Conservation (phyloP, 2,797 vertebrate species). For the Eremophila alpestris region DNA sequence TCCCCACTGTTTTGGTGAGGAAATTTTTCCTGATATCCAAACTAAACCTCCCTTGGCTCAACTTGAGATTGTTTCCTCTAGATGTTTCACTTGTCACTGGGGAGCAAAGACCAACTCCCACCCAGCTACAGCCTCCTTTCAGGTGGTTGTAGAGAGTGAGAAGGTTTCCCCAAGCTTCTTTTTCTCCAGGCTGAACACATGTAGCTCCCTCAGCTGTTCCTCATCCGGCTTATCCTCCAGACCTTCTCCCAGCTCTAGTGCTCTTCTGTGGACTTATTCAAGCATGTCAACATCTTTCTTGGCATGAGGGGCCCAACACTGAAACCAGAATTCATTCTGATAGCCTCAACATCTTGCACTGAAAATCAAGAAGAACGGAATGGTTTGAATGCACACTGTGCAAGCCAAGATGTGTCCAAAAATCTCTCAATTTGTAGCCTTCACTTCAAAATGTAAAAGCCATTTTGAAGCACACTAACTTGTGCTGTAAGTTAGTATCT, state of each 20-base stretch:
- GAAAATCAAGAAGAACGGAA: not conserved
- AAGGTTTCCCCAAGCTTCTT: not conserved
- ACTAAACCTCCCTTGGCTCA: not conserved
- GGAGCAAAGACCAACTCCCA: not conserved
- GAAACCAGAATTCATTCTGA: not conserved
- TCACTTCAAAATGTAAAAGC: not conserved
- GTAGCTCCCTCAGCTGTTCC: fast-evolving
- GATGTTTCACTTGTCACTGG: fast-evolving
- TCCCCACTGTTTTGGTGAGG: not conserved
- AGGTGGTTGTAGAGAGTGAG: not conserved
- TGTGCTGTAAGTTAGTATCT: not conserved
- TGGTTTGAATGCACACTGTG: not conserved
- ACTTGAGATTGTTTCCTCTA: not conserved
- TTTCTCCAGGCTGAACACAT: fast-evolving
- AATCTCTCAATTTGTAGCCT: not conserved
- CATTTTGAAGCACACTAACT: not conserved
- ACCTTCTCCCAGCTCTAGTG: not conserved
- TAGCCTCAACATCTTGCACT: not conserved
- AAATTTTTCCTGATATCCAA: not conserved
- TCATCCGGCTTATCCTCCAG: too few relatives aligned
- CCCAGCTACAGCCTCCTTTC: not conserved
- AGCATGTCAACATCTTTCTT: not conserved
- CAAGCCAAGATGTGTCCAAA: fast-evolving
- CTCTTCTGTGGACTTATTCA: not conserved
- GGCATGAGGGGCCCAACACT: not conserved